Evolutionary conservation across 2,888 invertebrate species (phyloP).

Genomic region (Aphidius colemani): DNA sequence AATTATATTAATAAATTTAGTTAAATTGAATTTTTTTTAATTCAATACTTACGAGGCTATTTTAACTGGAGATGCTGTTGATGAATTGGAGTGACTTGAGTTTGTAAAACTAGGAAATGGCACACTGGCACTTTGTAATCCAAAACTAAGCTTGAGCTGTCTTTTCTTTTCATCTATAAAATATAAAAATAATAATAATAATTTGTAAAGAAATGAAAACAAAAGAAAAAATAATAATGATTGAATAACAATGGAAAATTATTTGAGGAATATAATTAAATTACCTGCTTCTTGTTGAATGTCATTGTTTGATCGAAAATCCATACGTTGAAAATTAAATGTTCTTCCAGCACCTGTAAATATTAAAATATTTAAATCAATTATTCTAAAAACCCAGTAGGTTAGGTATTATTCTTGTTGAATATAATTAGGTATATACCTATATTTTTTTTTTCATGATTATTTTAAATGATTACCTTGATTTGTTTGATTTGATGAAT

Average conservation of each 20-base stretch:
- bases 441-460: too few species aligned
- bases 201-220: constrained; percentile 5
- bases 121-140: constrained; percentile 60
- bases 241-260: neutral
- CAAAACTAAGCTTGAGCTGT: constrained; percentile 66
- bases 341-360: constrained; percentile 49
- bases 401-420: too few species aligned
- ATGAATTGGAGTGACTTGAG: constrained; percentile 60
- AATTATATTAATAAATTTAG: neutral
- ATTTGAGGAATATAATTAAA: neutral
- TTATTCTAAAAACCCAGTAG: too few species aligned
- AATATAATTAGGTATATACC: too few species aligned
- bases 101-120: constrained; percentile 54
- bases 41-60: constrained; percentile 45
- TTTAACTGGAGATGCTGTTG: constrained; percentile 46
- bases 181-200: constrained; percentile 13
- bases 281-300: constrained; percentile 57
- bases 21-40: neutral
- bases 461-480: constrained; percentile 43
- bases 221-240: constrained; percentile 3
- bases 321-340: constrained; percentile 55
- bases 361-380: neutral
- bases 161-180: constrained; percentile 63
- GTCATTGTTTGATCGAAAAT: constrained; percentile 55
- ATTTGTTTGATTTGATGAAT: constrained; percentile 70